These are phyloP conservation scores for Toxotes jaculatrix DNA, from an alignment of 2,113 vertebrate species.

Conservation along the genomic window DNA sequence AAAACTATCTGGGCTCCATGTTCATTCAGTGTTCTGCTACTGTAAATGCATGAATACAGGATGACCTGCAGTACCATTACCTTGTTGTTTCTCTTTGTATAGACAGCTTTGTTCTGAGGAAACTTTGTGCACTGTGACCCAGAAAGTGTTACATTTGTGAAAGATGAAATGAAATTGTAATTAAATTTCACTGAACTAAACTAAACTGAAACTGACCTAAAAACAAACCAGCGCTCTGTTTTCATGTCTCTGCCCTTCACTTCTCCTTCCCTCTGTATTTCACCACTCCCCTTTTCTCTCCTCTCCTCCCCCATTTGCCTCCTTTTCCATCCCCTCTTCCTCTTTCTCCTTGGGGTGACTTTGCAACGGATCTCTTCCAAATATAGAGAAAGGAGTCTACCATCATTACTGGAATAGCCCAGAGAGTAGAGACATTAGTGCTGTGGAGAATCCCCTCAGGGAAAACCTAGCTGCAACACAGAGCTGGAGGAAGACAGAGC, in stretches of 20 bases:
- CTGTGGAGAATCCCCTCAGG: conserved; percentile 37
- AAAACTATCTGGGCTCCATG: no score
- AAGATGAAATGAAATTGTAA: not conserved
- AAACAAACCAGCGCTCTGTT: not conserved
- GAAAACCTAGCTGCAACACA: conserved; percentile 14
- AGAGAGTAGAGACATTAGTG: no score
- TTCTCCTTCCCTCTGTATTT: not conserved
- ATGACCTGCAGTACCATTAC: no score
- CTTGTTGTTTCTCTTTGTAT: no score
- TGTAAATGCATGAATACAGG: no score
- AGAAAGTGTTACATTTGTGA: not conserved
- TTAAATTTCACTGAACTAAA: not conserved
- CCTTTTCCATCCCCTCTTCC: conserved; percentile 1
- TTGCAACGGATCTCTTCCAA: conserved; percentile 71
- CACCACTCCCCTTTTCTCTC: not conserved
- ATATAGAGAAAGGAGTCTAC: conserved; percentile 70
- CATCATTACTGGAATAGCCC: conserved; percentile 64
- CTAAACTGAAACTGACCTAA: not conserved
- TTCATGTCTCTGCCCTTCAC: not conserved
- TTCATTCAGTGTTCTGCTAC: no score
- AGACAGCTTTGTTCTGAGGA: not conserved
- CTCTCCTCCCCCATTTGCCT: conserved; percentile 3
- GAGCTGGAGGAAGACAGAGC: conserved; percentile 14
- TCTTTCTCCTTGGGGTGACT: conserved; percentile 65
- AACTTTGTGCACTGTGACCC: not conserved